phyloP scores from a whole-genome alignment of 2,113 vertebrate genomes.

The Dasyornis broadbenti region DNA sequence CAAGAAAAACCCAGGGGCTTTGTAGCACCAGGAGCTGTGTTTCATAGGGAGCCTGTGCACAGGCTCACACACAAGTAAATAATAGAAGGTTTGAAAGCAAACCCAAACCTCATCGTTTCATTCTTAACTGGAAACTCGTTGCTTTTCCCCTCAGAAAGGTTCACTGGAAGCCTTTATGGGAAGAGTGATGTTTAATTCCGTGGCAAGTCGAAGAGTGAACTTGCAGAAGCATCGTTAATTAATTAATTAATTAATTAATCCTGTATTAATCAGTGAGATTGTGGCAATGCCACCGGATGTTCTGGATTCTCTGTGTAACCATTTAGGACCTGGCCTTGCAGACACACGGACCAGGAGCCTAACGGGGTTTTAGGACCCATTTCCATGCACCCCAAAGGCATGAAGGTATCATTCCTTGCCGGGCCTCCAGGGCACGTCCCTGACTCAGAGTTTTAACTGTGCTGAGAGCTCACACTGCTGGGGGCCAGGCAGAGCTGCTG shows the following conservation, averaged over 20 bases:
- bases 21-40: background rate
- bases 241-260: too few relatives aligned
- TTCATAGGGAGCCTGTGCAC: background rate
- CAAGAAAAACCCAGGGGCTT: background rate
- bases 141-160: background rate
- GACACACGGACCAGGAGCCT: background rate
- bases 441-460: background rate
- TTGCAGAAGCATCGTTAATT: background rate
- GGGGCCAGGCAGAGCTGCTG: background rate
- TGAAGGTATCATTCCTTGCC: background rate
- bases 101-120: background rate
- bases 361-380: background rate
- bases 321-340: background rate
- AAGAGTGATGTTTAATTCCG: background rate
- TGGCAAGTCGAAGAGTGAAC: background rate
- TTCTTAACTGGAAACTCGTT: background rate
- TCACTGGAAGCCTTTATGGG: background rate
- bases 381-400: background rate
- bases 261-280: background rate
- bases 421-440: background rate
- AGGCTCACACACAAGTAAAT: fast-evolving
- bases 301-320: background rate
- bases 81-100: background rate
- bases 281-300: background rate
- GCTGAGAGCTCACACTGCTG: background rate